Evolutionary conservation across 2,113 vertebrate species (phyloP).

Genomic region (Phalacrocorax aristotelis): DNA sequence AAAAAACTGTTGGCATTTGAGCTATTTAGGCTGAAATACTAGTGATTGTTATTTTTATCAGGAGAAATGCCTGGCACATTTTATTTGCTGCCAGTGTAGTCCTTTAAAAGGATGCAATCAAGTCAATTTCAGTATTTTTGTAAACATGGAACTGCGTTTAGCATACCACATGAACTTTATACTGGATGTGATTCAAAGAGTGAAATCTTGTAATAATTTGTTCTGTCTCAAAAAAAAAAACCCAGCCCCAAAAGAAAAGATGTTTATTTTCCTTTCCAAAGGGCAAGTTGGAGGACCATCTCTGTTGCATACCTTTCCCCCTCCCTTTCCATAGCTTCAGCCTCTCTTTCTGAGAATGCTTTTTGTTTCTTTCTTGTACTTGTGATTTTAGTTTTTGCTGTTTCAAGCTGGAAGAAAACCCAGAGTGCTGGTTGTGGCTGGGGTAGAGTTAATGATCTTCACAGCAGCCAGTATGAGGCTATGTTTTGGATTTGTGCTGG

Average conservation of each 20-base stretch:
- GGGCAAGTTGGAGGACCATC: constrained; percentile 23
- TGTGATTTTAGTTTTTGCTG: not conserved
- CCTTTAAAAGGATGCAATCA: not conserved
- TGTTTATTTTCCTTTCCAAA: constrained; percentile 36
- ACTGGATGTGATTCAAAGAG: not conserved
- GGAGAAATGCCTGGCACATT: not conserved
- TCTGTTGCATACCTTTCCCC: not conserved
- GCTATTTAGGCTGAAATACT: not conserved
- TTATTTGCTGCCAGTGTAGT: not conserved
- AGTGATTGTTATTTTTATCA: not conserved
- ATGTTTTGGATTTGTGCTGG: not conserved
- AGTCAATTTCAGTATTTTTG: not conserved
- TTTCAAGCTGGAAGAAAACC: not conserved
- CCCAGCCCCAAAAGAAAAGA: not conserved
- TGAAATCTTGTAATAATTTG: constrained; percentile 27
- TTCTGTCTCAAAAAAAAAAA: not conserved
- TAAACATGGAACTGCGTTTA: not conserved
- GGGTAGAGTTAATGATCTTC: not conserved
- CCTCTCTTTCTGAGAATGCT: not conserved
- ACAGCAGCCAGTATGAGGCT: not conserved
- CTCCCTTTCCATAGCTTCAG: not conserved
- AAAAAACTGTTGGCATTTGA: not conserved
- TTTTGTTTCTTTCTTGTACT: not conserved
- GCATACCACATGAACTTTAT: constrained; percentile 25
- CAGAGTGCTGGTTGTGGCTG: not conserved